These are phyloP conservation scores for Caenorhabditis latens DNA, from an alignment of 1,140 invertebrate species.

Conservation along the genomic window DNA sequence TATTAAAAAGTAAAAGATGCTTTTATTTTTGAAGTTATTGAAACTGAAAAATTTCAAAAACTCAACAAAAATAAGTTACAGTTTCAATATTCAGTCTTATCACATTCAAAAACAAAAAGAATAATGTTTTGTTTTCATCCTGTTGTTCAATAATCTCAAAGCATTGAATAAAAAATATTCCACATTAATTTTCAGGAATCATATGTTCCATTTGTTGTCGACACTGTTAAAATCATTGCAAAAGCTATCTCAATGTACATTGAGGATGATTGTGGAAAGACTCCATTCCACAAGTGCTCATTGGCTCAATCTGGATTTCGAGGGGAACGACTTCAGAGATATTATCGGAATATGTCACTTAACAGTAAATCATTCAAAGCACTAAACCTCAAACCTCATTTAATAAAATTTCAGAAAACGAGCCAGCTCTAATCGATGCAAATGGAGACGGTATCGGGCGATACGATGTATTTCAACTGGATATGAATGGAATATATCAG, in stretches of 20 bases:
- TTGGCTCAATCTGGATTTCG: conserved; percentile 72
- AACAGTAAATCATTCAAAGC: conserved; percentile 63
- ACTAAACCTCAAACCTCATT: background rate
- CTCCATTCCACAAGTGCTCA: conserved; percentile 68
- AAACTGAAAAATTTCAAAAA: too few relatives aligned
- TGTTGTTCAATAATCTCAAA: too few relatives aligned
- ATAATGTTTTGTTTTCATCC: too few relatives aligned
- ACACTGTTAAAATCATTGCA: conserved; percentile 88
- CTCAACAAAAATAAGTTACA: too few relatives aligned
- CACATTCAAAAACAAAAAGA: too few relatives aligned
- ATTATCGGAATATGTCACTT: conserved; percentile 74
- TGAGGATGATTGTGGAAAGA: conserved; percentile 67
- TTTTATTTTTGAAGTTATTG: too few relatives aligned
- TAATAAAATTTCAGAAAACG: conserved; percentile 59
- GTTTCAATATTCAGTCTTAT: too few relatives aligned
- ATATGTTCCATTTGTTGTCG: conserved; percentile 89
- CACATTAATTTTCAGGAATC: conserved; percentile 82
- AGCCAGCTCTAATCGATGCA: conserved; percentile 77
- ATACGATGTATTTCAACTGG: conserved; percentile 79
- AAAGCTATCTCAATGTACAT: conserved; percentile 82
- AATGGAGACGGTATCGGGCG: conserved; percentile 80
- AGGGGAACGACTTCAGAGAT: conserved; percentile 71
- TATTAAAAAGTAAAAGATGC: too few relatives aligned
- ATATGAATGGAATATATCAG: conserved; percentile 70
- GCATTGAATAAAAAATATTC: too few relatives aligned